phyloP scores from a whole-genome alignment of 2,797 vertebrate genomes.

The Chromobotia macracanthus region DNA sequence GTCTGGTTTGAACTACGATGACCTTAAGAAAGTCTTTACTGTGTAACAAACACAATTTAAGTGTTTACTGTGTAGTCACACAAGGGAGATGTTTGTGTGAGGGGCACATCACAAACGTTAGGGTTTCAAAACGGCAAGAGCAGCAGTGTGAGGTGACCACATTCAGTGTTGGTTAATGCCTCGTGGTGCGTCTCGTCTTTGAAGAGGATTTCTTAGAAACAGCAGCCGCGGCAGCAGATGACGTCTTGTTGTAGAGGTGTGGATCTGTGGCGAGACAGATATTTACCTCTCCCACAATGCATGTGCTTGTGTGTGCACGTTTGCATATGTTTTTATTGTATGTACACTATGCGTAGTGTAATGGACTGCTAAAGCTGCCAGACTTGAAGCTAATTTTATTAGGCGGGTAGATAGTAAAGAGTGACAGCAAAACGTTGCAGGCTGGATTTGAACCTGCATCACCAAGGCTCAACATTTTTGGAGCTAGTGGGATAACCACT shows the following conservation, averaged over 20 bases:
- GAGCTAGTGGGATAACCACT: background rate
- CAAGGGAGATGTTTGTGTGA: background rate
- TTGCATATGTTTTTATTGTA: background rate
- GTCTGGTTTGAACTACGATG: constrained; percentile 24
- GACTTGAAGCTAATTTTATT: too few species aligned
- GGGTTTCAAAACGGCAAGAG: background rate
- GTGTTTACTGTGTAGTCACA: background rate
- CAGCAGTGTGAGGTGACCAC: constrained; percentile 11
- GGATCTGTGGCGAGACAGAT: constrained; percentile 26
- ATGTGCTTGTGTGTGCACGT: background rate
- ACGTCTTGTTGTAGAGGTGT: constrained; percentile 28
- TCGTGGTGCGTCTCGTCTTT: constrained; percentile 1
- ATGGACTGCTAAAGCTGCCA: too few species aligned
- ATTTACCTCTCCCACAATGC: background rate
- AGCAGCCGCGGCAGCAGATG: constrained; percentile 1
- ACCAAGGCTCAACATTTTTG: background rate
- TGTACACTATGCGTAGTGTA: background rate
- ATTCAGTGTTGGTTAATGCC: constrained; percentile 19
- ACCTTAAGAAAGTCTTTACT: too few species aligned
- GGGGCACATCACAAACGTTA: background rate
- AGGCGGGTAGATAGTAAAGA: too few species aligned
- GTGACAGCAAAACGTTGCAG: background rate
- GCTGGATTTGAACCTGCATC: background rate
- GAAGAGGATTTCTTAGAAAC: constrained; percentile 39
- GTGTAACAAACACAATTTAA: too few species aligned